Percentiles rank a stretch among this genome's conserved stretches.
phyloP scores from a whole-genome alignment of 53 echinoderm and acorn worm species.

The Apostichopus leukothele region DNA sequence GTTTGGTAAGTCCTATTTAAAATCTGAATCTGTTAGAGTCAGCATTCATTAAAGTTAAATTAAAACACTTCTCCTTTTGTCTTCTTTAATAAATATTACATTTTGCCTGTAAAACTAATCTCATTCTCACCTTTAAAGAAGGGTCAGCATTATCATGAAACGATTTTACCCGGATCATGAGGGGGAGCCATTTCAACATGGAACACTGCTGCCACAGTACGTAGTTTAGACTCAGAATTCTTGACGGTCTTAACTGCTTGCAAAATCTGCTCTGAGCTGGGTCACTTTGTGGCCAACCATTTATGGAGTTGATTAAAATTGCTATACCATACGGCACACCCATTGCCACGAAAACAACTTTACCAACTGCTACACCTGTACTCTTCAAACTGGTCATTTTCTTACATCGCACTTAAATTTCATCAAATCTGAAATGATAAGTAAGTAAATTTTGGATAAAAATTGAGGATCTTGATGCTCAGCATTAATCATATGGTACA shows the following conservation, averaged over 20 bases:
- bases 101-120: too few species aligned
- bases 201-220: slow-evolving; percentile 48
- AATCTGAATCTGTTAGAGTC: too few species aligned
- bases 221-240: slow-evolving; percentile 58
- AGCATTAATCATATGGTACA: too few species aligned
- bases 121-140: slow-evolving; percentile 55
- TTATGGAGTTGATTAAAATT: slow-evolving; percentile 53
- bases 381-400: slow-evolving; percentile 39
- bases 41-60: too few species aligned
- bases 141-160: slow-evolving; percentile 49
- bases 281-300: slow-evolving; percentile 67
- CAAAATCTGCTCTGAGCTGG: slow-evolving; percentile 48
- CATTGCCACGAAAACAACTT: slow-evolving; percentile 50
- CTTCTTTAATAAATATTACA: too few species aligned
- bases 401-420: background rate
- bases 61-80: too few species aligned
- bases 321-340: slow-evolving; percentile 64
- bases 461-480: too few species aligned
- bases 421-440: background rate
- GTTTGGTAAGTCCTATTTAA: too few species aligned
- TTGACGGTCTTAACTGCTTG: slow-evolving; percentile 62
- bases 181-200: slow-evolving; percentile 50
- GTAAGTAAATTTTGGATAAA: background rate
- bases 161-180: slow-evolving; percentile 28
- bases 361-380: slow-evolving; percentile 31